These are phyloP conservation scores for Thereuonema tuberculata DNA, from an alignment of 1,140 invertebrate species.

Conservation along the genomic window DNA sequence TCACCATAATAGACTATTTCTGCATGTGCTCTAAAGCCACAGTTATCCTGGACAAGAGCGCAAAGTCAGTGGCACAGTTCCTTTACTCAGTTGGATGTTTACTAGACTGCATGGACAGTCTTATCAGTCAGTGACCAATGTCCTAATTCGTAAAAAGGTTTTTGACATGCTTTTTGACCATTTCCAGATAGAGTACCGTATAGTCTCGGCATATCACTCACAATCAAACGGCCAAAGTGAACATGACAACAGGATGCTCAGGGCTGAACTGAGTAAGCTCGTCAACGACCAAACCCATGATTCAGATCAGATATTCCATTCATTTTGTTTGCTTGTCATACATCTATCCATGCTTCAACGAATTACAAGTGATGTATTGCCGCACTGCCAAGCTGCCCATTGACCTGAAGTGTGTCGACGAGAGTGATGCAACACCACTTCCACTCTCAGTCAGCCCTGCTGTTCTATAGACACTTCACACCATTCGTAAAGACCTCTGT, in stretches of 20 bases:
- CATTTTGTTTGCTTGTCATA: constrained; percentile 7
- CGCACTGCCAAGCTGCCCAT: neutral
- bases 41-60: no score
- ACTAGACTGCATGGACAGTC: no score
- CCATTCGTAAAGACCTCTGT: neutral
- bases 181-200: no score
- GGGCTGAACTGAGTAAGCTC: neutral
- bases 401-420: neutral
- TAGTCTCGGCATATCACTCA: no score
- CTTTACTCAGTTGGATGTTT: no score
- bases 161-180: no score
- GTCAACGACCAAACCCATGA: constrained; percentile 1
- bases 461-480: neutral
- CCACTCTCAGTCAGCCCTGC: neutral
- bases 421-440: neutral
- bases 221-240: no score
- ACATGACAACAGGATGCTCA: neutral
- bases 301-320: neutral
- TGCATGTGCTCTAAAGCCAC: constrained; percentile 21
- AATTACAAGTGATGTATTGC: constrained; percentile 4
- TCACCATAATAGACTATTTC: constrained; percentile 21
- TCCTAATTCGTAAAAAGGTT: no score
- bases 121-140: no score
- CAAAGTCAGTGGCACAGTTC: no score
- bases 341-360: neutral